Evolutionary conservation across 2,797 vertebrate genomes (phyloP), one percentile per base, ranked within the genome.

Genomic region (Cryptoblepharus egeriae): DNA sequence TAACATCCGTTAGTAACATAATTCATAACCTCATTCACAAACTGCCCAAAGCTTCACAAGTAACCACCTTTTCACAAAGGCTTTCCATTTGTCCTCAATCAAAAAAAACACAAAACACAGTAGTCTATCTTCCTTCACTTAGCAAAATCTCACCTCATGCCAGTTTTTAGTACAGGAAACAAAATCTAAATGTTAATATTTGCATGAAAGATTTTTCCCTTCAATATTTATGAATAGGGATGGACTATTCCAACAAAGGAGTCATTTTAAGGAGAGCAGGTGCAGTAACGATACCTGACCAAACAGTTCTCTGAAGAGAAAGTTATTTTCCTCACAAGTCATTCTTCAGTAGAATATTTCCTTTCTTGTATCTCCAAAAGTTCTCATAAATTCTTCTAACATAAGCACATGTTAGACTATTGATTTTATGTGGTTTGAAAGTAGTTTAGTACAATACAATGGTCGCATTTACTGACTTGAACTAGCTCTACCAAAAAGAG

Each of bases 61-160:
- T 3, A 32, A 18, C 30, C 3, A 68, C 26, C 72, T 52, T 0
- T 71, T 39, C 63, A 80, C 72, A 57, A 26, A 67, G 80, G 79
- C 24, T 45, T 76, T 79, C 77, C 69, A 84, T 75, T 65, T 76
- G 28, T 28, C 32, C 68, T 39, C 60, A 80, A 60, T 55, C 52
- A 7, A 80, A 26, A 49, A 49, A 4, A 22, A n/a, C n/a, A n/a
- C n/a, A n/a, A n/a, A n/a, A n/a, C n/a, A n/a, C n/a, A n/a, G 22
- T n/a, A 13, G 81, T 68, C 5, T 32, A 72, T 0, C n/a, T 37
- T 69, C n/a, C 32, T 69, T 18, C 13, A 80, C 13, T 15, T 81
- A 52, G 35, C 15, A 58, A 83, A 84, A 83, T 67, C 3, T 74
- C 18, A 18, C 58, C 6, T 67, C 55, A 3, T 3, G 30, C 13